Conservation (phyloP, 2,888 invertebrate species). For the Netelia virgata region DNA sequence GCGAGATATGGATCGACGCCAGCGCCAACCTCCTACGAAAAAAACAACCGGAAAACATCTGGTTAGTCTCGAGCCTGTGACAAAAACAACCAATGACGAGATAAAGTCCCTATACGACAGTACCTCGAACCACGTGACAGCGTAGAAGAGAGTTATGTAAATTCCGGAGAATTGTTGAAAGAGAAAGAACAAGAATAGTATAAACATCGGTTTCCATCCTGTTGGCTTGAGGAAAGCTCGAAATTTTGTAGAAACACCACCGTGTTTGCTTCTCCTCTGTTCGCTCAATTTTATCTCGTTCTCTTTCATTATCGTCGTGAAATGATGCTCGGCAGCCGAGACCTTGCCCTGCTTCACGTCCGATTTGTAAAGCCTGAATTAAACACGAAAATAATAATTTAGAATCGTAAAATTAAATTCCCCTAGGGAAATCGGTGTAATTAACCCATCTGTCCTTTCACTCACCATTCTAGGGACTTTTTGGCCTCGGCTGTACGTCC, state of each 20-base stretch:
- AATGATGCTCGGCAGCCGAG: slow-evolving; percentile 85
- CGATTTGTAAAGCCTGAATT: slow-evolving; percentile 78
- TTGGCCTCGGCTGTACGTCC: slow-evolving; percentile 86
- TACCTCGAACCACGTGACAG: slow-evolving; percentile 87
- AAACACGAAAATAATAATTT: background rate
- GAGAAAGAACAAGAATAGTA: slow-evolving; percentile 86
- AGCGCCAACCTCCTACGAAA: slow-evolving; percentile 86
- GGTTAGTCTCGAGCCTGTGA: background rate
- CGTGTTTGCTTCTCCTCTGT: slow-evolving; percentile 82
- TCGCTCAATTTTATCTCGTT: slow-evolving; percentile 85
- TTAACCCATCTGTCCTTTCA: no score
- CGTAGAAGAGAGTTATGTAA: slow-evolving; percentile 88
- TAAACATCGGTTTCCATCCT: slow-evolving; percentile 87
- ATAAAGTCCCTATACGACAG: slow-evolving; percentile 35
- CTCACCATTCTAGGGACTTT: slow-evolving; percentile 85
- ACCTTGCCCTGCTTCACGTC: slow-evolving; percentile 76
- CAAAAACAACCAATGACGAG: background rate
- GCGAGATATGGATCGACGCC: slow-evolving; percentile 86
- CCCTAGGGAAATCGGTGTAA: background rate
- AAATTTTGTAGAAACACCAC: slow-evolving; percentile 81
- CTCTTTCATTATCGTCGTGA: slow-evolving; percentile 86
- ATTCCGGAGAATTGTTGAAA: slow-evolving; percentile 88
- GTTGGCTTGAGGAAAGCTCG: slow-evolving; percentile 86
- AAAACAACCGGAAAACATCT: background rate
- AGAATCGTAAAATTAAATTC: background rate